Percentiles rank a stretch among this genome's conserved stretches.
These are phyloP conservation scores for Orgyia antiqua DNA, from an alignment of 2,888 invertebrate genomes.

Conservation along the genomic window DNA sequence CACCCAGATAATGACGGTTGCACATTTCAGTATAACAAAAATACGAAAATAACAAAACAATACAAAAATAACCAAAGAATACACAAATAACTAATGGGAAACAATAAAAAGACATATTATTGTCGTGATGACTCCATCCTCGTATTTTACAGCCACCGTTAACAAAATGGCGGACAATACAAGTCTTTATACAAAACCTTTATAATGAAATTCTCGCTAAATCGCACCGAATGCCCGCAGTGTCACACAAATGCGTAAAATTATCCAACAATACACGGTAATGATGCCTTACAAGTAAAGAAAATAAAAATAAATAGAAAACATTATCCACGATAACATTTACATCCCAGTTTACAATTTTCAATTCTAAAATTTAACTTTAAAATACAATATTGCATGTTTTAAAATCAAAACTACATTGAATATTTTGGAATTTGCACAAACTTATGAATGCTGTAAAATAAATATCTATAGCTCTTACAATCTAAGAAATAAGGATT, in stretches of 20 bases:
- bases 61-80: too few relatives aligned
- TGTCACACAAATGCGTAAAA: slow-evolving; percentile 72
- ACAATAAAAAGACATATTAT: slow-evolving; percentile 9
- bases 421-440: slow-evolving; percentile 12
- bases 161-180: slow-evolving; percentile 38
- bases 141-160: slow-evolving; percentile 36
- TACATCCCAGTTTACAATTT: slow-evolving; percentile 22
- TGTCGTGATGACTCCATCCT: slow-evolving; percentile 27
- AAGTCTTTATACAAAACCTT: slow-evolving; percentile 41
- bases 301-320: slow-evolving; percentile 61
- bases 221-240: slow-evolving; percentile 61
- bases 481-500: slow-evolving; percentile 1
- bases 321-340: slow-evolving; percentile 35
- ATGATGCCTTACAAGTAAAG: slow-evolving; percentile 68
- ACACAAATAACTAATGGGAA: background rate
- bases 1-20: background rate
- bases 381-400: slow-evolving; percentile 7
- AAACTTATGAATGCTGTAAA: slow-evolving; percentile 3
- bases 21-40: slow-evolving; percentile 1
- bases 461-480: slow-evolving; percentile 8
- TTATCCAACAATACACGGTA: slow-evolving; percentile 67
- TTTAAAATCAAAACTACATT: slow-evolving; percentile 14
- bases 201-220: slow-evolving; percentile 54
- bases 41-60: slow-evolving; percentile 1
- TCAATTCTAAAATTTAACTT: slow-evolving; percentile 14